Base-by-base conservation (phyloP, 2,113 vertebrate species). In the Phylloscopus trochilus region DNA sequence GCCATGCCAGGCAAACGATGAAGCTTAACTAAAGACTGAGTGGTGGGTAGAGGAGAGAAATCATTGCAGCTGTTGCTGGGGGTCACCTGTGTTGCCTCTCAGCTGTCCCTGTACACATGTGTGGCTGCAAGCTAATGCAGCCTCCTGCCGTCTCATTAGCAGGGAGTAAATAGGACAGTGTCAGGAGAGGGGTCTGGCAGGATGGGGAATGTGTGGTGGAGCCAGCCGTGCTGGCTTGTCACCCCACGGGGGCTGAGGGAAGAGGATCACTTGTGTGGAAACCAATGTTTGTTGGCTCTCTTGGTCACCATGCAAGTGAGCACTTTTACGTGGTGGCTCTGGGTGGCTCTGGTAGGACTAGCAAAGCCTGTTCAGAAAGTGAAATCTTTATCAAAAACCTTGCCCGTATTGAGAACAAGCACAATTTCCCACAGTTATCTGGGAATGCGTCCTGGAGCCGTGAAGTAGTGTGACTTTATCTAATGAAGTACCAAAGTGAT, bases 101-200 rank as follows among this genome's bases (percentile, higher is more conserved):
- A 41, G 79, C 62, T 85, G 74, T 77, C 46, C 0, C 11, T 7
- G 13, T 0, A 0, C 68, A 14, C 1, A 0, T 1, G 39, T 24
- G n/a, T 43, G 79, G 14, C 86, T 63, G 47, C 66, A 13, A 76
- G 79, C 53, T 23, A 7, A 2, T 2, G 62, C 53, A 72, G 62
- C 62, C 33, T 80, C 22, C 0, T 10, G 33, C 67, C 33, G 2
- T 26, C 47, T 68, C 8, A 85, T 59, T 55, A 75, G 82, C 60
- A 22, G n/a, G n/a, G 52, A 70, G 21, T 31, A 30, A 62, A 31
- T 6, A n/a, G 52, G 47, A 18, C 19, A 7, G 43, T 7, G 37
- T 20, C 2, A 17, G 56, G 67, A 69, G 60, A 68, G 24, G 51
- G 63, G 6, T 46, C 52, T 68, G 80, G 35, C 58, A 33, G 79